Percentiles rank a stretch among this genome's conserved stretches.
phyloP scores from a whole-genome alignment of 2,888 invertebrate species.

The Ectemnius cavifrons region DNA sequence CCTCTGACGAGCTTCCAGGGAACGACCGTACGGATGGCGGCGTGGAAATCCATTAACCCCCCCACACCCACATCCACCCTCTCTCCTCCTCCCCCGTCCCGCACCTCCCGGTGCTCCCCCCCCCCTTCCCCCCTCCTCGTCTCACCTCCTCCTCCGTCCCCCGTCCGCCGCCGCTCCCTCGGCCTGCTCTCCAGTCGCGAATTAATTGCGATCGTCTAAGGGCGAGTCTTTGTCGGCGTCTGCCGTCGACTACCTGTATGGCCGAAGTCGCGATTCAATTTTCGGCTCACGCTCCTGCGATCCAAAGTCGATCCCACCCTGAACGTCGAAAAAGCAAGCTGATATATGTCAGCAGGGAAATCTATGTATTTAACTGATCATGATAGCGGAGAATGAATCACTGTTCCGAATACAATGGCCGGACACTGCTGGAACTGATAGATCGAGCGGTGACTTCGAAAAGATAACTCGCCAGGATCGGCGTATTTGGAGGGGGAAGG shows the following conservation, averaged over 20 bases:
- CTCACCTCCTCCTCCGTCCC: conserved; percentile 17
- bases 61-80: conserved; percentile 44
- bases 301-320: background rate
- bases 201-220: conserved; percentile 76
- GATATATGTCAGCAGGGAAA: no score
- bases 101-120: no score
- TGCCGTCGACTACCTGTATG: conserved; percentile 60
- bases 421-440: background rate
- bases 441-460: background rate
- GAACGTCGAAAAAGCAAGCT: no score
- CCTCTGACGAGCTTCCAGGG: conserved; percentile 73
- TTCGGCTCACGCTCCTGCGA: conserved; percentile 24
- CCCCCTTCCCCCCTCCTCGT: conserved; percentile 13
- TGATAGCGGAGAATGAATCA: no score
- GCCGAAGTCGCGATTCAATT: conserved; percentile 59
- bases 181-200: conserved; percentile 70
- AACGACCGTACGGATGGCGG: conserved; percentile 71
- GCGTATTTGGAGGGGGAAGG: background rate
- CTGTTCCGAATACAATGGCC: no score
- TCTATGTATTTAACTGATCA: no score
- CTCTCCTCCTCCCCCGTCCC: background rate
- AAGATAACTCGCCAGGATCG: background rate
- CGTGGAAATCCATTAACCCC: conserved; percentile 75
- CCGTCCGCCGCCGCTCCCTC: conserved; percentile 11
- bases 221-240: conserved; percentile 69